Evolutionary conservation across 2,888 invertebrate species (phyloP), one percentile per base, ranked within the genome.

Genomic region (Epistrophe grossulariae): DNA sequence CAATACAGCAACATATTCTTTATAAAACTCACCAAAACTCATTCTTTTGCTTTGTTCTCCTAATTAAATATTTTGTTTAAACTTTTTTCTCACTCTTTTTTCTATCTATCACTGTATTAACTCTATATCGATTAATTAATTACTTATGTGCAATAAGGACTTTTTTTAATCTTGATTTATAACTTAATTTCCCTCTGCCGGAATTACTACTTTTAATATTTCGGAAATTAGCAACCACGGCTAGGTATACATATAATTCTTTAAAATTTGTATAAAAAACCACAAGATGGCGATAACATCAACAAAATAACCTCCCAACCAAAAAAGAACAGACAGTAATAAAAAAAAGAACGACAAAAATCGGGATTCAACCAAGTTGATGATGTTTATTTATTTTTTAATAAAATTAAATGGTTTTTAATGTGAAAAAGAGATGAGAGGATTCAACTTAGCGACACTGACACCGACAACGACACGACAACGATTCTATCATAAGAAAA

Each of bases 321-420:
- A 0, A 55, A 55, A 55, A 28, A 28, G 28, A 55, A 28, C 3
- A 55, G n/a, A 1, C 15, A 55, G 55, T 28, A 55, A 57, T 57
- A 35, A 57, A 59, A 59, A 35, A 59, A 35, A 59, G 38, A 40
- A 17, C 1, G n/a, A n/a, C n/a, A n/a, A 17, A 45, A 60, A 60
- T 60, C 60, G 19, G 28, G 17, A 59, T n/a, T 11, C n/a, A 35
- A 62, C 38, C 28, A 40, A 62, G 40, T 40, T 40, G 40, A 38
- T 40, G 15, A 19, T 62, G 19, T 40, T 62, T 68, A 68, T 55
- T 55, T 55, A 15, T 52, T 52, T 79, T 79, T 74, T 70, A 70
- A 84, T 84, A 74, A 70, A 71, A 74, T 84, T 74, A 79, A 84
- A 84, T 70, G 62, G 59, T 57, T 79, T 84, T 70, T 55, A 50